A percentile compares a stretch with the other conserved stretches of the same genome.
Conservation (phyloP, 1,140 invertebrate genomes). For the Gonatopus flavifemur region DNA sequence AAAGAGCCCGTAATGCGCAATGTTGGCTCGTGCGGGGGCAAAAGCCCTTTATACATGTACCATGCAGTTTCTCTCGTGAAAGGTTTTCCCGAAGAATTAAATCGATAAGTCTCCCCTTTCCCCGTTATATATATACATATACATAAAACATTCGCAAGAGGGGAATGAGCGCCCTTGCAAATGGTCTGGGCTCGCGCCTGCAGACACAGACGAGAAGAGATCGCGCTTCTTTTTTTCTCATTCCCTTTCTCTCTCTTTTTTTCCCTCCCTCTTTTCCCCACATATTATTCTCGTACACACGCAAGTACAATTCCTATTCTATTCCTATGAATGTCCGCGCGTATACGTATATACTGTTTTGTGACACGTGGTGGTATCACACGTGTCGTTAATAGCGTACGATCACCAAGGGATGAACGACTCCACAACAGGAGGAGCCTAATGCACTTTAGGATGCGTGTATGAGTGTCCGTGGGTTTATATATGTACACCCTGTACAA, state of each 20-base stretch:
- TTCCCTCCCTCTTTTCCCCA: not conserved
- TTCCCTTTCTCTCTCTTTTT: conserved; percentile 3
- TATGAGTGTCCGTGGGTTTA: too few species aligned
- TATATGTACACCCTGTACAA: too few species aligned
- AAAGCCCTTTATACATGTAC: too few species aligned
- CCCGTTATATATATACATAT: too few species aligned
- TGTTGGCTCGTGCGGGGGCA: conserved; percentile 1
- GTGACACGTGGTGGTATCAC: conserved; percentile 7
- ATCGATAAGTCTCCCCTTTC: conserved; percentile 50
- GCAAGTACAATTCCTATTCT: too few species aligned
- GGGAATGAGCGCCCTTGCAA: too few species aligned
- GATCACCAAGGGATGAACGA: not conserved
- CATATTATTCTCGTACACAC: not conserved
- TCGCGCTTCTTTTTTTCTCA: not conserved
- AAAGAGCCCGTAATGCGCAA: conserved; percentile 18
- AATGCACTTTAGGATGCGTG: conserved; percentile 9
- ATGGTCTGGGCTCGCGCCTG: too few species aligned
- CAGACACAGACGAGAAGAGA: conserved; percentile 5
- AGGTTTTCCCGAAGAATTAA: conserved; percentile 51
- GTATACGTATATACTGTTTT: too few species aligned
- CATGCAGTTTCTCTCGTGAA: conserved; percentile 29
- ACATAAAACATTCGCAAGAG: conserved; percentile 44
- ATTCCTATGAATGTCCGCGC: too few species aligned
- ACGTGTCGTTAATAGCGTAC: conserved; percentile 10
- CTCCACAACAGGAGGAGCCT: conserved; percentile 3